Conservation (phyloP, 1,140 invertebrate species). For the Drosophila funebris region DNA sequence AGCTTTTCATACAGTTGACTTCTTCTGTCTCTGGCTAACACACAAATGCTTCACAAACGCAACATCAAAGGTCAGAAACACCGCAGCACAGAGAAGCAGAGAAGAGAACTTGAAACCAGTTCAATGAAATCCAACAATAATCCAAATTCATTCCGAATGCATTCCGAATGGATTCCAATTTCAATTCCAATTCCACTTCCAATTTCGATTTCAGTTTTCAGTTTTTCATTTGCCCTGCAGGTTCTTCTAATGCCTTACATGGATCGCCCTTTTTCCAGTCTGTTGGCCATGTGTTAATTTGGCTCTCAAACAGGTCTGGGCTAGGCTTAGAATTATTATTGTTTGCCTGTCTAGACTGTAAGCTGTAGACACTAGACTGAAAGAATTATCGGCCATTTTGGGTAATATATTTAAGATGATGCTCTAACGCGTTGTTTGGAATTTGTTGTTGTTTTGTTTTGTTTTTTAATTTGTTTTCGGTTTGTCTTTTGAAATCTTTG, state of each 20-base stretch:
- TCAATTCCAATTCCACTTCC: conserved; percentile 23
- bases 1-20: conserved; percentile 62
- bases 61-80: conserved; percentile 54
- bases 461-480: conserved; percentile 41
- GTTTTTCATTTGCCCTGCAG: conserved; percentile 30
- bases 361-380: conserved; percentile 16
- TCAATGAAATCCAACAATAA: conserved; percentile 39
- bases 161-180: conserved; percentile 5
- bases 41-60: conserved; percentile 2
- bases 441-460: too few species aligned
- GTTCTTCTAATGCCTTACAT: conserved; percentile 44
- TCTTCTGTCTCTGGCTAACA: conserved; percentile 7
- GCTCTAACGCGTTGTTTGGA: conserved; percentile 35
- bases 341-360: conserved; percentile 22
- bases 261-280: conserved; percentile 9
- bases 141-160: conserved; percentile 54
- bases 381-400: conserved; percentile 45
- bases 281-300: conserved; percentile 40
- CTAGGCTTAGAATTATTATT: conserved; percentile 25
- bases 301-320: conserved; percentile 40
- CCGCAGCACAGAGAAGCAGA: conserved; percentile 6
- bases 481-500: conserved; percentile 22
- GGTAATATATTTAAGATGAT: conserved; percentile 36
- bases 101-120: conserved; percentile 35
- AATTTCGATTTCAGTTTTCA: conserved; percentile 35